Conservation (phyloP, 2,113 vertebrate species). For the Muntiacus reevesi region DNA sequence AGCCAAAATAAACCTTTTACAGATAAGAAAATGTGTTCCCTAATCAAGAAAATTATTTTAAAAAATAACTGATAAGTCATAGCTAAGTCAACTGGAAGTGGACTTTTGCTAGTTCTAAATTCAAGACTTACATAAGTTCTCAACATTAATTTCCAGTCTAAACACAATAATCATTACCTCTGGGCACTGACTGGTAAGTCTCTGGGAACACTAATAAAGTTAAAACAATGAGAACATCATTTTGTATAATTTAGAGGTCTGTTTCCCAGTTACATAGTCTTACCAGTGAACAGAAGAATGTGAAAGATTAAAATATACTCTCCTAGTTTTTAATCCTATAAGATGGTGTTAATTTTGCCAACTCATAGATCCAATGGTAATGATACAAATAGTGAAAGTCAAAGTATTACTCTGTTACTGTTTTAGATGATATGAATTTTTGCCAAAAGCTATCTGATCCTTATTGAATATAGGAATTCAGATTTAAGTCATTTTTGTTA, state of each 20-base stretch:
- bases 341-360: constrained; percentile 64
- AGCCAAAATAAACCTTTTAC: not conserved
- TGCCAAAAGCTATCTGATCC: not conserved
- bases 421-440: constrained; percentile 13
- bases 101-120: not conserved
- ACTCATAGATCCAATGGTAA: constrained; percentile 62
- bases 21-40: not conserved
- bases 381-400: constrained; percentile 64
- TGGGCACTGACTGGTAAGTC: rapidly evolving
- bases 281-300: constrained; percentile 49
- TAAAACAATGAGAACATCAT: not conserved
- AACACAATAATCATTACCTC: not conserved
- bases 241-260: constrained; percentile 45
- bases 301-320: not conserved
- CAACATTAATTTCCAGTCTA: not conserved
- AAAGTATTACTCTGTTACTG: constrained; percentile 37
- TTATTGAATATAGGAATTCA: not conserved
- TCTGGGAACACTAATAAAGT: not conserved
- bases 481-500: not conserved
- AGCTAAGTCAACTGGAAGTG: constrained; percentile 8
- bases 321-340: constrained; percentile 61
- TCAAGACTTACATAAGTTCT: not conserved
- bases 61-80: not conserved
- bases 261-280: constrained; percentile 62
- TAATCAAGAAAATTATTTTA: not conserved